A percentile compares a stretch with the other conserved stretches of the same genome.
phyloP scores from a whole-genome alignment of 1,140 invertebrate genomes.

The Drosophila pseudoobscura region DNA sequence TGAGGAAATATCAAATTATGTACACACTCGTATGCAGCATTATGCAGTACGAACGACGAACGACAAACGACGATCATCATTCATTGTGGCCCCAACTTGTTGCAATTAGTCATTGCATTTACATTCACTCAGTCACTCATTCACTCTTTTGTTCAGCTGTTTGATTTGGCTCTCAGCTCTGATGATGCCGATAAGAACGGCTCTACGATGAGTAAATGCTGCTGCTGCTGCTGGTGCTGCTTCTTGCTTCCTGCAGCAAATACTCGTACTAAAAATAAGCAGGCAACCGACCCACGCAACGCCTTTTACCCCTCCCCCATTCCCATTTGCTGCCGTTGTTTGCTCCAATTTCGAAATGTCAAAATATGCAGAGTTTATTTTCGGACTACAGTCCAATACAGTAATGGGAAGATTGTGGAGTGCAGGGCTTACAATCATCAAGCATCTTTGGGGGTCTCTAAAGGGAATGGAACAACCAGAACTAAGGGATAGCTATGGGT shows the following conservation, averaged over 20 bases:
- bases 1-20: slow-evolving; percentile 80
- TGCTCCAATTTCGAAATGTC: slow-evolving; percentile 74
- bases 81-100: slow-evolving; percentile 53
- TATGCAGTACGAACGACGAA: too few relatives aligned
- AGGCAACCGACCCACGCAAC: slow-evolving; percentile 68
- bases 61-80: slow-evolving; percentile 12
- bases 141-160: slow-evolving; percentile 18
- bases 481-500: too few relatives aligned
- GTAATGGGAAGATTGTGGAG: slow-evolving; percentile 8
- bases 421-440: slow-evolving; percentile 1
- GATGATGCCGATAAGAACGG: slow-evolving; percentile 14
- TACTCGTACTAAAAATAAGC: slow-evolving; percentile 54
- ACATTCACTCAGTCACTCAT: background rate
- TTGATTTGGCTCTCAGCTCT: slow-evolving; percentile 16
- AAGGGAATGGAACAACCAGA: too few relatives aligned
- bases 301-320: slow-evolving; percentile 14
- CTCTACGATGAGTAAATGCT: background rate
- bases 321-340: slow-evolving; percentile 11
- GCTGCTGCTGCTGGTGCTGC: slow-evolving; percentile 10
- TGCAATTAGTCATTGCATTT: slow-evolving; percentile 65
- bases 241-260: slow-evolving; percentile 39
- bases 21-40: slow-evolving; percentile 10
- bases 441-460: background rate
- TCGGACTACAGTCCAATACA: slow-evolving; percentile 10
- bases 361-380: slow-evolving; percentile 55